A percentile compares a stretch with the other conserved stretches of the same genome.
phyloP scores from a whole-genome alignment of 2,113 vertebrate genomes.

The Bothrops jararaca region DNA sequence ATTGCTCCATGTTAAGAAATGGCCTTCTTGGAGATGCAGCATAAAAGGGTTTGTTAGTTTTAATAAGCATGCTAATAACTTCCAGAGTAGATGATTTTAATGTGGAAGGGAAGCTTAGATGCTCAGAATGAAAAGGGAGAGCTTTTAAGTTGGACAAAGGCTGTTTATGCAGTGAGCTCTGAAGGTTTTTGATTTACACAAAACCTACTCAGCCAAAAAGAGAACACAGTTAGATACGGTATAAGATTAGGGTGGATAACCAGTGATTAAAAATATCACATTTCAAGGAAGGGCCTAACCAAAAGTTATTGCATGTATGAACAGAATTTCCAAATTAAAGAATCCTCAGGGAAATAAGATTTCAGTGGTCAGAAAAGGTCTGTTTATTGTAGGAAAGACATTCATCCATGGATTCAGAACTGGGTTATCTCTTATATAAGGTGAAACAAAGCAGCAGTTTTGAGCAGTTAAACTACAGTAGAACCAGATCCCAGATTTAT shows the following conservation, averaged over 20 bases:
- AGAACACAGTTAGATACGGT: not conserved
- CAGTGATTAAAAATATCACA: not conserved
- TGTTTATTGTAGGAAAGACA: not conserved
- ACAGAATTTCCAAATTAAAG: not conserved
- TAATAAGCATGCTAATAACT: constrained; percentile 54
- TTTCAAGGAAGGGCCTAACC: not conserved
- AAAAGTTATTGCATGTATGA: not conserved
- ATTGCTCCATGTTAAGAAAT: constrained; percentile 35
- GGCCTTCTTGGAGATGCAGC: constrained; percentile 61
- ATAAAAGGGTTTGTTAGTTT: constrained; percentile 57
- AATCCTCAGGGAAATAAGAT: not conserved
- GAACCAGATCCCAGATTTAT: not conserved
- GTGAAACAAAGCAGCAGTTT: not conserved
- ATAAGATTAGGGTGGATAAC: not conserved
- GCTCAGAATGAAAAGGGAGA: not conserved
- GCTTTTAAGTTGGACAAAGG: constrained; percentile 25
- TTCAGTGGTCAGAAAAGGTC: not conserved
- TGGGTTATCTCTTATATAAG: not conserved
- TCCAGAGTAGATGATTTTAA: constrained; percentile 25
- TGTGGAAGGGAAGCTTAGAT: constrained; percentile 20
- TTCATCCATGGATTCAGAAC: not conserved
- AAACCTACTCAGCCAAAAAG: not conserved
- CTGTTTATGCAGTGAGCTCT: not conserved
- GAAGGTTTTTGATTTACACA: not conserved
- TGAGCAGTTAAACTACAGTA: not conserved